phyloP scores from a whole-genome alignment of 2,888 invertebrate species.

The Drosophila kuntzei region DNA sequence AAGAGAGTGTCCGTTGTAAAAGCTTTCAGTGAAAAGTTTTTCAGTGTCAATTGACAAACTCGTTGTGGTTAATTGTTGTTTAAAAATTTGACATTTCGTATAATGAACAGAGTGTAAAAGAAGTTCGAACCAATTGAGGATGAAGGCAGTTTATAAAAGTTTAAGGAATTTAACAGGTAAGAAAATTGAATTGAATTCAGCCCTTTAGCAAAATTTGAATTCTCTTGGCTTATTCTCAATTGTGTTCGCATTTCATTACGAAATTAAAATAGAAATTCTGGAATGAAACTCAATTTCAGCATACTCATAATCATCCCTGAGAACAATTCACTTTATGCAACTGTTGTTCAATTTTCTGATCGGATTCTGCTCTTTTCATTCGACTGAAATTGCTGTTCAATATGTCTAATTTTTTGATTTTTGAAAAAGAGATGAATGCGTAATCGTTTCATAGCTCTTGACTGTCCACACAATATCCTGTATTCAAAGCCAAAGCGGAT shows the following conservation, averaged over 20 bases:
- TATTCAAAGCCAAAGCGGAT: constrained; percentile 7
- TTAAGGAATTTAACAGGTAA: not conserved
- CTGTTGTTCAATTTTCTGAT: not conserved
- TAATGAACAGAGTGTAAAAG: constrained; percentile 3
- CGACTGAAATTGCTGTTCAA: not conserved
- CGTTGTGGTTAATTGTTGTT: constrained; percentile 46
- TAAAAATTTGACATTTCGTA: constrained; percentile 8
- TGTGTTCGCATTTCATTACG: not conserved
- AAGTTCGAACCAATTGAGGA: not conserved
- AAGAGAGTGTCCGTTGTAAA: constrained; percentile 40
- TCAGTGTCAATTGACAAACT: constrained; percentile 38
- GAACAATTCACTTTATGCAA: constrained; percentile 1
- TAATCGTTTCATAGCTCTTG: not conserved
- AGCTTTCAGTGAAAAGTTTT: constrained; percentile 40
- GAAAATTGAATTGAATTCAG: not conserved
- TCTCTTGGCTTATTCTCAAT: not conserved
- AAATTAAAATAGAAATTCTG: not conserved
- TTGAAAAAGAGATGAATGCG: not conserved
- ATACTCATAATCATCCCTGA: not conserved
- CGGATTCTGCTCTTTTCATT: not conserved
- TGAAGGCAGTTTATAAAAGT: not conserved
- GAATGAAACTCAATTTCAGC: not conserved
- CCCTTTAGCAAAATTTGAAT: not conserved
- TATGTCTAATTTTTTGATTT: not conserved
- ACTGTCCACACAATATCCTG: not conserved